Evolutionary conservation across 2,888 invertebrate genomes (phyloP).

Genomic region (Crematogaster levior): DNA sequence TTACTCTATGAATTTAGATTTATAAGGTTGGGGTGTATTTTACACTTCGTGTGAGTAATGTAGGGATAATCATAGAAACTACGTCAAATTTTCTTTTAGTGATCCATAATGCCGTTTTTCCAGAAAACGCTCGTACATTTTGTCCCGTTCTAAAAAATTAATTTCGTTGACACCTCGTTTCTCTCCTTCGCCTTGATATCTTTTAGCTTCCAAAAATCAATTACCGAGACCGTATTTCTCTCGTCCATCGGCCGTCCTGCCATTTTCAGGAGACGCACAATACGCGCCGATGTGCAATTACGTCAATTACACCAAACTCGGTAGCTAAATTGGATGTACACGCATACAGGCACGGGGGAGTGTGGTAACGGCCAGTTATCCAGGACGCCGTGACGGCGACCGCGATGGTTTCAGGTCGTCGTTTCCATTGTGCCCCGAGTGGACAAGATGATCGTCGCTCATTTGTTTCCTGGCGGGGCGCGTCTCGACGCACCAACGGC

Average conservation of each 20-base stretch:
- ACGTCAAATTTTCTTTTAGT: not conserved
- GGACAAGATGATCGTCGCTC: slow-evolving; percentile 82
- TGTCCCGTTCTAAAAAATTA: not conserved
- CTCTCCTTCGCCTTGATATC: not conserved
- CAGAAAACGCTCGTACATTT: not conserved
- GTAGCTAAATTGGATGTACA: slow-evolving; percentile 69
- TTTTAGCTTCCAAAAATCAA: slow-evolving; percentile 40
- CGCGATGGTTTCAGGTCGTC: slow-evolving; percentile 63
- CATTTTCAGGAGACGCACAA: slow-evolving; percentile 27
- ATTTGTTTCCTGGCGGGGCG: slow-evolving; percentile 83
- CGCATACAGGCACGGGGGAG: slow-evolving; percentile 15
- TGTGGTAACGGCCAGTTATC: slow-evolving; percentile 64
- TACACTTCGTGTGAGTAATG: not conserved
- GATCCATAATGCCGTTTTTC: not conserved
- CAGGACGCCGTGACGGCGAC: slow-evolving; percentile 59
- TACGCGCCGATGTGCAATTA: slow-evolving; percentile 53
- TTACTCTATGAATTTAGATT: no score
- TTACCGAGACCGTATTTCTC: slow-evolving; percentile 15
- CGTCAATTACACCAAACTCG: slow-evolving; percentile 68
- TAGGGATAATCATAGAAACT: not conserved
- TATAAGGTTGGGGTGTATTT: not conserved
- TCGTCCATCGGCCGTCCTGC: slow-evolving; percentile 14
- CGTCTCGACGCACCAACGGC: slow-evolving; percentile 49
- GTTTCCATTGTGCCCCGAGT: slow-evolving; percentile 76
- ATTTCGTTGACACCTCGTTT: slow-evolving; percentile 8